Evolutionary conservation across 1,140 invertebrate genomes (phyloP).

Genomic region (Onthophagus taurus): DNA sequence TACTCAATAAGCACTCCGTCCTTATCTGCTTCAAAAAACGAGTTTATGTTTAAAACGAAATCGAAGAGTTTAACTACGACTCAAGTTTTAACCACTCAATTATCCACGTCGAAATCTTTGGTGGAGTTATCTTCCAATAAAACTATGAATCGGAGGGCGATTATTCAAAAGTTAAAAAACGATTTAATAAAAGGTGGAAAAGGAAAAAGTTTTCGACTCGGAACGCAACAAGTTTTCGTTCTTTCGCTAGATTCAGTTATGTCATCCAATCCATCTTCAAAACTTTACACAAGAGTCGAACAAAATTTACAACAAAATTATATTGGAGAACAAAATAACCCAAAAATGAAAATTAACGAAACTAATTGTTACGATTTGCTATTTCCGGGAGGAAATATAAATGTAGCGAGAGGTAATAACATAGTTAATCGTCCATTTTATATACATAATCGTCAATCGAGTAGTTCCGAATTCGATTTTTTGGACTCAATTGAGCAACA

Average conservation of each 20-base stretch:
- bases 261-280: constrained; percentile 2
- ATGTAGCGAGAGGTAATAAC: not conserved
- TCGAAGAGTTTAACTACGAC: no score
- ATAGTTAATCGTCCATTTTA: constrained; percentile 3
- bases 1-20: constrained; percentile 6
- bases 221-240: not conserved
- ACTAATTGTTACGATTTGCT: constrained; percentile 4
- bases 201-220: not conserved
- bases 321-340: not conserved
- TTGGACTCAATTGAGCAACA: no score
- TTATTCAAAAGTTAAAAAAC: no score
- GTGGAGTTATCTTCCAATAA: constrained; percentile 2
- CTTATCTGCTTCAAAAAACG: not conserved
- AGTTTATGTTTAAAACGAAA: not conserved
- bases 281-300: constrained; percentile 6
- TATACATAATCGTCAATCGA: not conserved
- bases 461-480: not conserved
- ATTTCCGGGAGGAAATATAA: constrained; percentile 6
- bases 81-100: not conserved
- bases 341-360: constrained; percentile 5
- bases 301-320: not conserved
- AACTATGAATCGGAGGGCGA: not conserved
- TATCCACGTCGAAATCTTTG: constrained; percentile 1
- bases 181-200: no score
- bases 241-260: not conserved